Evolutionary conservation across 2,888 invertebrate genomes (phyloP).

Genomic region (Cancer borealis): DNA sequence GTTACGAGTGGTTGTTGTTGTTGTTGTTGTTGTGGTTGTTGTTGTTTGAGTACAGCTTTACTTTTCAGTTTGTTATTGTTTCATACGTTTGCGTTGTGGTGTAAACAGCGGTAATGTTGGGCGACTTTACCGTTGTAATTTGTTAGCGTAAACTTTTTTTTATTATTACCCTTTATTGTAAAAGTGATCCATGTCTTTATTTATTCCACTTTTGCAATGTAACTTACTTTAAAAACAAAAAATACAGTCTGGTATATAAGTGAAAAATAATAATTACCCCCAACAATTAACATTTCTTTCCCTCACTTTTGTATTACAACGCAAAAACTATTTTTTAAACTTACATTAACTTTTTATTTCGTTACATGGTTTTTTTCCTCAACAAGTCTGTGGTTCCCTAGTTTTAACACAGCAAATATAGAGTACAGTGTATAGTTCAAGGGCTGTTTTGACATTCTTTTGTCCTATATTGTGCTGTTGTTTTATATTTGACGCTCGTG

Average conservation of each 20-base stretch:
- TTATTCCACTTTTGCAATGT: neutral
- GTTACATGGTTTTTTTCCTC: neutral
- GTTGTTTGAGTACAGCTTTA: neutral
- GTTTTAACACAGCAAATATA: neutral
- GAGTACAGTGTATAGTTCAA: neutral
- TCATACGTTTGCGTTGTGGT: neutral
- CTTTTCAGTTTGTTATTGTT: neutral
- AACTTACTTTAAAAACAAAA: no score
- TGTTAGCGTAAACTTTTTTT: neutral
- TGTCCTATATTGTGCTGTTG: neutral
- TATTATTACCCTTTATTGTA: neutral
- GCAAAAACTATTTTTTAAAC: neutral
- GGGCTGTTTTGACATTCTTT: neutral
- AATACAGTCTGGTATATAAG: no score
- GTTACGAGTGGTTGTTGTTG: neutral
- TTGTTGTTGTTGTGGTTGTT: neutral
- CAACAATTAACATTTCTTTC: neutral
- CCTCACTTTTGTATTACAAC: neutral
- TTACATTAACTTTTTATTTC: neutral
- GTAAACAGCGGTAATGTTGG: neutral
- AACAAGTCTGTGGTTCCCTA: neutral
- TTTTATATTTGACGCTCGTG: neutral
- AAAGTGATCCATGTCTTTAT: neutral
- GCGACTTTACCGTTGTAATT: neutral
- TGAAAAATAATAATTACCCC: neutral